Conservation (phyloP, 2,113 vertebrate species). For the Gymnobelideus leadbeateri region DNA sequence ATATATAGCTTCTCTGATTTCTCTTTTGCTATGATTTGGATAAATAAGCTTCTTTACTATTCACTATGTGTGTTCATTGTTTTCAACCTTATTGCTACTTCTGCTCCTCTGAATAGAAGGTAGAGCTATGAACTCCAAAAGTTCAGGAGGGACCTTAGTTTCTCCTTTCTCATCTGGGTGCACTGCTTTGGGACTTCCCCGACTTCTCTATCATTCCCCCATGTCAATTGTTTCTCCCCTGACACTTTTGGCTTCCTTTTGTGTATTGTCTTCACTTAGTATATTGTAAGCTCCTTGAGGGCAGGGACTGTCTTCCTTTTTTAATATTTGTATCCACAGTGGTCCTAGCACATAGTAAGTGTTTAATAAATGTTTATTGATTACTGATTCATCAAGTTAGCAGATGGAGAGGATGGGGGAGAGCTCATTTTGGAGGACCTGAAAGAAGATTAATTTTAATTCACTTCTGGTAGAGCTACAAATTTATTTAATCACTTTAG, state of each 20-base stretch:
- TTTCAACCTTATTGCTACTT: not conserved
- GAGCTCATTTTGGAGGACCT: not conserved
- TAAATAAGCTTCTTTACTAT: not conserved
- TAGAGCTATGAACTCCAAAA: not conserved
- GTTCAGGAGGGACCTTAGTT: not conserved
- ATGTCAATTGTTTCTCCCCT: too few species aligned
- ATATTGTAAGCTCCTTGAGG: not conserved
- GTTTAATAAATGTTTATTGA: not conserved
- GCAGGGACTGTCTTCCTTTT: not conserved
- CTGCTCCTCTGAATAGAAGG: not conserved
- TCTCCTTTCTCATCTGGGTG: not conserved
- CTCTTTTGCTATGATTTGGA: not conserved
- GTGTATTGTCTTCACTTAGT: not conserved
- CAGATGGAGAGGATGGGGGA: not conserved
- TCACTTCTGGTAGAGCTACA: not conserved
- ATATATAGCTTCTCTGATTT: not conserved
- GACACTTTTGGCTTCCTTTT: not conserved
- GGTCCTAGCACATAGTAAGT: not conserved
- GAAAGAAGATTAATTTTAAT: not conserved
- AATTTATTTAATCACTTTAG: not conserved
- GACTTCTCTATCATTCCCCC: too few species aligned
- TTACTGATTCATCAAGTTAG: not conserved
- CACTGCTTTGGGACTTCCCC: too few species aligned
- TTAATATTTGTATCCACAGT: not conserved
- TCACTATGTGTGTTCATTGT: not conserved